Evolutionary conservation across 2,113 vertebrate genomes (phyloP).

Genomic region (Monarcha castaneiventris): DNA sequence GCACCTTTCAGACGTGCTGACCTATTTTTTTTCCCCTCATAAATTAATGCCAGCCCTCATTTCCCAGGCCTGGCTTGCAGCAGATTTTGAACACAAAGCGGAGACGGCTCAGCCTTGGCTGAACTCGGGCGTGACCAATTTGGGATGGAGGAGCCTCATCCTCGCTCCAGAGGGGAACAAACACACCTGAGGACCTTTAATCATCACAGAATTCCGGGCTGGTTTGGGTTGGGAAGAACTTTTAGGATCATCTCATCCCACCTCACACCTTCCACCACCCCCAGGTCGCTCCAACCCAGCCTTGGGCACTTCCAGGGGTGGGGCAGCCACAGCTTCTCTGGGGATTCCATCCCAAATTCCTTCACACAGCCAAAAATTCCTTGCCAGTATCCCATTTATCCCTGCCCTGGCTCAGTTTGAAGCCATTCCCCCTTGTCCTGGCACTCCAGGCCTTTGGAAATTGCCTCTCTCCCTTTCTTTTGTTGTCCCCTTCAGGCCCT

Average conservation of each 20-base stretch:
- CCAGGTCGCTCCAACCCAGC: rapidly evolving
- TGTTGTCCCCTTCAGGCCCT: not conserved
- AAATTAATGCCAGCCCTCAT: not conserved
- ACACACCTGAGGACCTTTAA: not conserved
- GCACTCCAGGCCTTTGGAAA: not conserved
- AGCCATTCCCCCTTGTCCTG: not conserved
- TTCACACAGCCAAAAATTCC: not conserved
- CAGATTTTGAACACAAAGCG: not conserved
- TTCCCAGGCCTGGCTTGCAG: not conserved
- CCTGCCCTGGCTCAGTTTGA: not conserved
- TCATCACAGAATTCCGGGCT: not conserved
- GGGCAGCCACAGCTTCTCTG: not conserved
- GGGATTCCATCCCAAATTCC: not conserved
- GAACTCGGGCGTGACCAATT: not conserved
- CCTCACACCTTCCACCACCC: no score
- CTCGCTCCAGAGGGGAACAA: not conserved
- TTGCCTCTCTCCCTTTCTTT: not conserved
- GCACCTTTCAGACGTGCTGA: slow-evolving; percentile 26
- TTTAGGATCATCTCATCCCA: not conserved
- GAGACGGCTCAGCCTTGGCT: not conserved
- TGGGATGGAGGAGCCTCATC: not conserved
- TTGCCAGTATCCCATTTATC: rapidly evolving
- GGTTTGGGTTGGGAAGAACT: rapidly evolving
- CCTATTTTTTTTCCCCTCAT: not conserved
- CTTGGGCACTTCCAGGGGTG: not conserved